Percentiles rank a stretch among this genome's conserved stretches.
These are phyloP conservation scores for Aspidiotus rigidus DNA, from an alignment of 2,888 invertebrate species.

Conservation along the genomic window DNA sequence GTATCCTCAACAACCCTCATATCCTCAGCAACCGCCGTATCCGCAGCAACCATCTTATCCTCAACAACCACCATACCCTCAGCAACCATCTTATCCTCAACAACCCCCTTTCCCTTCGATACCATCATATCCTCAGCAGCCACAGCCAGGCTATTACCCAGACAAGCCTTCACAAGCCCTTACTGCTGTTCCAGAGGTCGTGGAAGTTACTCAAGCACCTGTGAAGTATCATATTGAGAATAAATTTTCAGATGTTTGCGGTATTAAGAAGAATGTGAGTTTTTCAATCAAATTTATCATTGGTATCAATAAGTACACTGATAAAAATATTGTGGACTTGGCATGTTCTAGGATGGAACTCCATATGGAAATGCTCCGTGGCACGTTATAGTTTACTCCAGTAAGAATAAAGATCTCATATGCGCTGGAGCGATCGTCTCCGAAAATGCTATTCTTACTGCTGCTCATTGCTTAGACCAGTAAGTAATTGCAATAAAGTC, in stretches of 20 bases:
- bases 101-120: background rate
- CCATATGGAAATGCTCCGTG: conserved; percentile 76
- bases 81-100: conserved; percentile 7
- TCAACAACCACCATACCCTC: background rate
- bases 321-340: background rate
- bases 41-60: background rate
- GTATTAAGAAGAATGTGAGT: conserved; percentile 17
- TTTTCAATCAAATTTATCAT: background rate
- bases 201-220: too few relatives aligned
- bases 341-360: conserved; percentile 45
- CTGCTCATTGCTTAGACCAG: conserved; percentile 74
- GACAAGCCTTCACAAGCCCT: background rate
- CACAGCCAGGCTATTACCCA: background rate
- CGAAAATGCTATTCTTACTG: conserved; percentile 62
- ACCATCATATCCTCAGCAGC: conserved; percentile 6
- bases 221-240: background rate
- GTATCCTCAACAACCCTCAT: background rate
- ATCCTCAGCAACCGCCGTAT: background rate
- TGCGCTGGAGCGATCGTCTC: conserved; percentile 73
- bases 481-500: conserved; percentile 43
- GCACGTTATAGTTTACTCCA: conserved; percentile 73
- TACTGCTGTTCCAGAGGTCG: conserved; percentile 8
- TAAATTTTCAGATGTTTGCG: conserved; percentile 4
- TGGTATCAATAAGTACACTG: too few relatives aligned
- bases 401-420: conserved; percentile 59